A percentile compares a stretch with the other conserved stretches of the same genome.
Conservation (phyloP, 2,797 vertebrate genomes). For the Nannoperca obscura region DNA sequence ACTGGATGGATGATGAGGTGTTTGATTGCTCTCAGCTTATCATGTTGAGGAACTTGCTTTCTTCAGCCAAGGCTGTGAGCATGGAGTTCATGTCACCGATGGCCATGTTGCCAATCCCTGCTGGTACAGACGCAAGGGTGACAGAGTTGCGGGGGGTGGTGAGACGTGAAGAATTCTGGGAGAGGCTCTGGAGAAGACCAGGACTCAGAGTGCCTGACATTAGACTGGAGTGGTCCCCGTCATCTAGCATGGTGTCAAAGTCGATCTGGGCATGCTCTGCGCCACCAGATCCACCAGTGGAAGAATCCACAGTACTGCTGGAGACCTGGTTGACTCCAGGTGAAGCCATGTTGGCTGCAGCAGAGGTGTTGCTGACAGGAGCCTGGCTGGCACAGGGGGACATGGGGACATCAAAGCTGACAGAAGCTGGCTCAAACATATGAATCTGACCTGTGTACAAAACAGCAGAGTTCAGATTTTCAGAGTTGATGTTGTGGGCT, state of each 20-base stretch:
- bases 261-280: constrained; percentile 93
- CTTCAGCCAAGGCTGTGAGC: constrained; percentile 96
- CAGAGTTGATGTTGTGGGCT: constrained; percentile 71
- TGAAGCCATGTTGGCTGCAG: constrained; percentile 88
- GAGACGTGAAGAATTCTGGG: constrained; percentile 97
- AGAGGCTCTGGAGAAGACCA: constrained; percentile 94
- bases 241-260: constrained; percentile 97
- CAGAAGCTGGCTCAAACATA: constrained; percentile 88
- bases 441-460: constrained; percentile 94
- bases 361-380: constrained; percentile 66
- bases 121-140: constrained; percentile 91
- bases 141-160: constrained; percentile 98
- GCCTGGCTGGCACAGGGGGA: constrained; percentile 81
- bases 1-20: constrained; percentile 54
- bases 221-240: constrained; percentile 96
- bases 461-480: constrained; percentile 78
- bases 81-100: constrained; percentile 99
- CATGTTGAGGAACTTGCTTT: constrained; percentile 98
- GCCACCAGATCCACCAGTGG: constrained; percentile 66
- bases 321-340: constrained; percentile 95
- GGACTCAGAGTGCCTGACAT: constrained; percentile 97
- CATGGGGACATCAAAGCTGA: constrained; percentile 78
- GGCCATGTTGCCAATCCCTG: constrained; percentile 98
- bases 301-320: constrained; percentile 96
- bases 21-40: constrained; percentile 88